A percentile compares a stretch with the other conserved stretches of the same genome.
phyloP scores from a whole-genome alignment of 2,797 vertebrate genomes.

The Crocidura indochinensis region DNA sequence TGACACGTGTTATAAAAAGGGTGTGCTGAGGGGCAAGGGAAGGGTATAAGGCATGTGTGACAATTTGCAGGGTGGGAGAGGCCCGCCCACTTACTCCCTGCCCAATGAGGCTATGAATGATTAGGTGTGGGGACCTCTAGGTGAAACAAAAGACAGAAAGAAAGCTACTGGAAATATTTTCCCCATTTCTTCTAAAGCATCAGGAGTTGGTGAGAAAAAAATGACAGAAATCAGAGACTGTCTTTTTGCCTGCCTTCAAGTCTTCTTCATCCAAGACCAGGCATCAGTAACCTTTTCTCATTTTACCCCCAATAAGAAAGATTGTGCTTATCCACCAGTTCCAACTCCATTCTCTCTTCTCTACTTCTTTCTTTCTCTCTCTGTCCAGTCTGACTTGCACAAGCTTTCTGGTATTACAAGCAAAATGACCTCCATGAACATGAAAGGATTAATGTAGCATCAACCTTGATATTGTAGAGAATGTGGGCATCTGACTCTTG shows the following conservation, averaged over 20 bases:
- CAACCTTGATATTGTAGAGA: too few species aligned
- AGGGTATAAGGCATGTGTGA: fast-evolving
- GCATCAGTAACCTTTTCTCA: too few species aligned
- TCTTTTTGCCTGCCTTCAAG: not conserved
- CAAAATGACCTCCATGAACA: not conserved
- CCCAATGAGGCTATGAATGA: fast-evolving
- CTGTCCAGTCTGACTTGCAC: too few species aligned
- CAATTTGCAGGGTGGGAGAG: not conserved
- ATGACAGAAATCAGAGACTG: not conserved
- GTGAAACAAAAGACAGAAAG: not conserved
- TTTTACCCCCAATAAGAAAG: too few species aligned
- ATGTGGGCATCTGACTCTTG: not conserved
- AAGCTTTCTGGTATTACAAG: not conserved
- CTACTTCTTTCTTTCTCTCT: too few species aligned
- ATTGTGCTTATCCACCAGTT: too few species aligned
- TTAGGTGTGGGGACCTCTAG: not conserved
- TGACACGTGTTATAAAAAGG: fast-evolving
- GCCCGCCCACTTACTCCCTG: fast-evolving
- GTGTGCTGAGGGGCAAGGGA: not conserved
- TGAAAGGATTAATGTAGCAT: not conserved
- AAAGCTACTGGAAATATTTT: not conserved
- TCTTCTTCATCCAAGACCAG: too few species aligned
- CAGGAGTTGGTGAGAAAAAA: not conserved
- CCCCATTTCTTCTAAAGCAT: not conserved
- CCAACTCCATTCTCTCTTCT: too few species aligned